Evolutionary conservation across 2,888 invertebrate genomes (phyloP), one percentile per base, ranked within the genome.

Genomic region (Metellina segmentata): DNA sequence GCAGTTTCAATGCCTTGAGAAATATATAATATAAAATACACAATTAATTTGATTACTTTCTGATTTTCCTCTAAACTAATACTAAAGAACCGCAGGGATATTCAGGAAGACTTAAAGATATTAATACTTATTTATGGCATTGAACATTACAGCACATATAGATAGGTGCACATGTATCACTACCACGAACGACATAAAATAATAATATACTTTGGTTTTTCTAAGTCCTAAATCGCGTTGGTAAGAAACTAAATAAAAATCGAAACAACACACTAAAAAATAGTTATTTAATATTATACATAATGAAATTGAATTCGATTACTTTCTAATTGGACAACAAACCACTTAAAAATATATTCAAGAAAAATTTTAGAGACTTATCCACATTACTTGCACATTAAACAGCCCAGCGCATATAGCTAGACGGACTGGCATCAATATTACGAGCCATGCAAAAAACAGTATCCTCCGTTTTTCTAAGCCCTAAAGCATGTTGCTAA

Each of bases 171-270:
- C 34, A 2, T 1, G 48, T 75, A 9, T 16, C 49, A 75, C 16
- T 49, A 16, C 16, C 16, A n/a, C 13, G n/a, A 9, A 11, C 20
- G 5, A 20, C 20, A 13, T 34, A 19, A 20, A 48, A 16, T 34
- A 75, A 4, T 49, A 75, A 34, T 75, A 34, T 11, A 4, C 75
- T 34, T 75, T 13, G 11, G 49, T 5, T 75, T 13, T 34, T 48
- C 13, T 9, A 34, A 78, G 8, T n/a, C 2, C 72, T 53, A 13
- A 16, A 61, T 11, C 61, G 13, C 61, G 13, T 61, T 61, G 61
- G 0, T 61, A 8, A 20, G n/a, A 53, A 61, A 74, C 49, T 34
- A 81, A 88, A 88, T 74, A 81, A 81, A 88, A 88, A 72, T 81
- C 79, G 74, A 53, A 72, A 7, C 72, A 75, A 77, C 72, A 51